Evolutionary conservation across 2,888 invertebrate species (phyloP), one percentile per base, ranked within the genome.

Genomic region (Adelphocoris suturalis): DNA sequence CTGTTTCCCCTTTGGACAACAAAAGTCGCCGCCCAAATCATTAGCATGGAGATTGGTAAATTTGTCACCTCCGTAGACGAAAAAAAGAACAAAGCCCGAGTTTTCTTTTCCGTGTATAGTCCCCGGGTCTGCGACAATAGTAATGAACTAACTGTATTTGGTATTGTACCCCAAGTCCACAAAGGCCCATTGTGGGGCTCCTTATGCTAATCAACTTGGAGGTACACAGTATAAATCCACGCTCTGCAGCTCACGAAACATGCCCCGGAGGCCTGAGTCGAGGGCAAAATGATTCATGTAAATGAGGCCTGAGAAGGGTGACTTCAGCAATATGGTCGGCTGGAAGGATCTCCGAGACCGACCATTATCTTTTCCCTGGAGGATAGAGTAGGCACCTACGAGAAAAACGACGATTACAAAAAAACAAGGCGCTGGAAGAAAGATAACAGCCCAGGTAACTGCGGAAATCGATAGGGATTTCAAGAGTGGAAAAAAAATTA

Each of bases 181-280:
- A 88, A 88, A 88, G 88, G 76, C 80, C 88, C 78, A 88, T 88
- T 88, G 88, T 88, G 52, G 88, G 80, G 78, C 90, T 90, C 90
- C 47, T 86, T 90, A 90, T 90, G 90, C 90, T 90, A 90, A 90
- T 90, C 90, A 86, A 78, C 48, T 19, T 75, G 81, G 80, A 75
- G 81, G 89, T 52, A 55, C 89, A 88, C 88, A 57, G 90, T 82
- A 90, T 90, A 90, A 90, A 90, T 90, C 90, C 90, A 86, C 90
- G 90, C 90, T 89, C 89, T 86, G 68, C 84, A 55, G 55, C 89
- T 89, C 89, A 90, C 90, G 90, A 90, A 90, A 89, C 89, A 90
- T 89, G 89, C 89, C 57, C 61, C 78, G n/a, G 89, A 86, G 76
- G 85, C 85, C 16, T 75, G 47, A 88, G 76, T 52, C 80, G 80